Base-by-base conservation (phyloP, 2,888 invertebrate genomes). In the Pachymerium ferrugineum region DNA sequence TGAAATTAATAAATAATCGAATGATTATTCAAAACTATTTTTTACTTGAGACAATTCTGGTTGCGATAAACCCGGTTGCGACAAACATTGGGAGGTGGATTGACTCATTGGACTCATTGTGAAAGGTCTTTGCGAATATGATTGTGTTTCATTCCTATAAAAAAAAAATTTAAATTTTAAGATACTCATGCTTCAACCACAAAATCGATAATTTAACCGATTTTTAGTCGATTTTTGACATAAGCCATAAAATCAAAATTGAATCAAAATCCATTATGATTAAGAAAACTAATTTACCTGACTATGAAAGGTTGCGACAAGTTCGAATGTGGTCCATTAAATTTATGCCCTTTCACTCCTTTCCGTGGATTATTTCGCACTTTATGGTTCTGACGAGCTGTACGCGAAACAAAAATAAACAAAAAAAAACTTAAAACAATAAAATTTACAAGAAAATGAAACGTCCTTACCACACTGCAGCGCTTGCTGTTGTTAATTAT, bases 401-500 rank as follows among this genome's bases (percentile, higher is more conserved):
- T 35, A n/a, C n/a, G n/a, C n/a, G n/a, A n/a, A n/a, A n/a, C 33
- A 71, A 29, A 3, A 33, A 30, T 70, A n/a, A 3, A 16, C 3
- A n/a, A 19, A 10, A 3, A 3, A 16, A 35, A 16, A 19, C 5
- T 29, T 31, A 3, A 12, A 12, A 30, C 29, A 1, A 16, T 25
- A 14, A 29, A 2, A 6, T 4, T 5, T 30, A 30, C 1, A 30
- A 70, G 29, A 16, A 22, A 70, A 30, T 5, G 28, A 47, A 38
- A 2, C 8, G 47, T 38, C 3, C 70, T 33, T 10, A 80, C 80
- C 76, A 79, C 80, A 74, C 80, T 80, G 76, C 74, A 89, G 81
- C 0, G 89, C 88, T 76, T 77, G 62, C 78, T 88, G 89, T 79
- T 89, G 89, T 78, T 90, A 90, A 79, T 90, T 90, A 80, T 89